phyloP scores from a whole-genome alignment of 2,888 invertebrate genomes.

The Scaptomyza flava region DNA sequence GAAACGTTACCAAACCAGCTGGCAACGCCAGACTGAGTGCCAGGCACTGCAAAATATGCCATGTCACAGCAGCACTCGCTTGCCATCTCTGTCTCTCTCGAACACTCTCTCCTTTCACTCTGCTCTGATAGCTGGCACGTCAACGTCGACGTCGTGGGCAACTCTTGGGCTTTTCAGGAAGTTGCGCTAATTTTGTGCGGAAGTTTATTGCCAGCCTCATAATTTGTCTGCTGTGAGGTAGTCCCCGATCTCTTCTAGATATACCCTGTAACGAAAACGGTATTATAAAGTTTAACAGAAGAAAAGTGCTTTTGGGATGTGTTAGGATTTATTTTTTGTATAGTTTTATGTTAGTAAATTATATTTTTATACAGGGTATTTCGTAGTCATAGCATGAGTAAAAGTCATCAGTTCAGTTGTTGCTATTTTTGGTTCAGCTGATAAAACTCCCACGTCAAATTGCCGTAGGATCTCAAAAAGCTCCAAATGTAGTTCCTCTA shows the following conservation, averaged over 20 bases:
- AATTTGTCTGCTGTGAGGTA: conserved; percentile 59
- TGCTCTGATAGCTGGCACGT: conserved; percentile 23
- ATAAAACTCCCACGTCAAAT: conserved; percentile 13
- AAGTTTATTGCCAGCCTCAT: conserved; percentile 73
- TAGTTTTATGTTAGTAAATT: too few species aligned
- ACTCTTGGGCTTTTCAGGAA: conserved; percentile 62
- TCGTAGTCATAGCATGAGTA: background rate
- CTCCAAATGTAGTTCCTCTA: conserved; percentile 19
- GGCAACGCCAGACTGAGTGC: conserved; percentile 35
- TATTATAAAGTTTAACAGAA: too few species aligned
- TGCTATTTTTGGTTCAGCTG: conserved; percentile 5
- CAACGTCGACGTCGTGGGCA: conserved; percentile 36
- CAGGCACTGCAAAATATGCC: conserved; percentile 15
- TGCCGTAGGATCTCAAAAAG: conserved; percentile 23
- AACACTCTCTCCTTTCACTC: conserved; percentile 3
- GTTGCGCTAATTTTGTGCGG: conserved; percentile 70
- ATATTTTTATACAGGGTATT: conserved; percentile 13
- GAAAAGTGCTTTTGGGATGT: too few species aligned
- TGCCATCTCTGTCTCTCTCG: conserved; percentile 1
- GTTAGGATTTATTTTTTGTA: too few species aligned
- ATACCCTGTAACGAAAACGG: conserved; percentile 18
- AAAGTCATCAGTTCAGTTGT: background rate
- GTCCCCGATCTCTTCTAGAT: background rate
- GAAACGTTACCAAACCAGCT: conserved; percentile 24
- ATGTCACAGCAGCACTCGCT: conserved; percentile 21